Base-by-base conservation (phyloP, 2,888 invertebrate species). In the Aleiodes testaceus region DNA sequence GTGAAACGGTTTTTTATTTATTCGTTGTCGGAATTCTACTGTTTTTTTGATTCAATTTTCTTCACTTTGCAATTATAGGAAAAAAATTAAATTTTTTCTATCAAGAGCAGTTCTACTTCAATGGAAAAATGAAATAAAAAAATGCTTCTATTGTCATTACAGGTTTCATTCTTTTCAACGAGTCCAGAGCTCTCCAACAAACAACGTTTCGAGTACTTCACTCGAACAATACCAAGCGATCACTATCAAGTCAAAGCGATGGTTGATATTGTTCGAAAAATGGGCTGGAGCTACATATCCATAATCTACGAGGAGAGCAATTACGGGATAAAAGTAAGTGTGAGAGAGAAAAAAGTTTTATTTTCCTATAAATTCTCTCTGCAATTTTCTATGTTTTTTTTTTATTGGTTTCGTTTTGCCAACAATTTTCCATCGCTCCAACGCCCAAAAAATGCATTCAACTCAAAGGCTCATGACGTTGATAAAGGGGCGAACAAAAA, bases 91-190 rank as follows among this genome's bases (percentile, higher is more conserved):
- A 36, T 36, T 36, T 36, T 36, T 9, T 36, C 36, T 36, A 36
- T 36, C 36, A 9, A 36, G 36, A 36, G 2, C 11, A 36, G 11
- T 36, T 36, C 36, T 9, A 9, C 9, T 7, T 2, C 36, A 36
- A 36, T 36, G 36, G 18, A 2, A 14, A 49, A 59, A 45, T 50
- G 49, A 52, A 61, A 66, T 65, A 70, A 42, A 26, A 52, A 26
- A 7, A 36, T 66, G 47, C n/a, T 63, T 53, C 66, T 16, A n/a
- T 52, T 65, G 75, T 79, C 74, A 69, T 88, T 88, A 5, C 89
- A 97, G 97, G 96, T 97, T 14, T 97, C 97, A 0, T 98, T 96
- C 88, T 97, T 97, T 89, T 97, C 97, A 0, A 97, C 97, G 0
- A 97, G 96, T 78, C 96, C 97, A 0, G 97, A 97, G 87, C 89